Base-by-base conservation (phyloP, 1,140 invertebrate species). In the Nilaparvata lugens region DNA sequence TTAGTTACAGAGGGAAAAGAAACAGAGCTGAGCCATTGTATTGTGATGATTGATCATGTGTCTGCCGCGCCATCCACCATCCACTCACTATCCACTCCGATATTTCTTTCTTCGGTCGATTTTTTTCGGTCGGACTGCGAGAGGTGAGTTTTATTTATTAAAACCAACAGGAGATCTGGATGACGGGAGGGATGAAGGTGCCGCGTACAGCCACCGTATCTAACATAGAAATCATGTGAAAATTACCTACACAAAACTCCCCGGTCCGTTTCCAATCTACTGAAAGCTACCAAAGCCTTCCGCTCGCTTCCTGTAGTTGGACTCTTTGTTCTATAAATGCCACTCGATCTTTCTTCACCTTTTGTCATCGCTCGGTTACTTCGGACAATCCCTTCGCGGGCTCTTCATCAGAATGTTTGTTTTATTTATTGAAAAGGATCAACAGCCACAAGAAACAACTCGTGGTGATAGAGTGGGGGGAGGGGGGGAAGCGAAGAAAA, bases 211-310 rank as follows among this genome's bases (percentile, higher is more conserved):
- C 25, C 25, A 45, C 42, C 42, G 42, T 45, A 19, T 45, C 42
- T 45, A 45, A 45, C 42, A 45, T n/a, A 45, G 42, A 45, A 45
- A 45, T 45, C 42, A 45, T 45, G 42, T 45, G 42, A 45, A 45
- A 45, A 45, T 45, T 45, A 45, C 42, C 14, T 28, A 28, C 25
- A 45, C 42, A 45, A 19, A 45, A 45, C 19, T 19, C 42, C 19
- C 42, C 42, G 42, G 14, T 45, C 42, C 42, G 42, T 45, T 45
- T 45, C 42, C 42, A 45, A 45, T 45, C 42, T 45, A 45, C n/a
- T 19, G 7, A 28, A 28, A 28, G 25, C 25, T 7, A 28, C 25
- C 25, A 28, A 28, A 28, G 25, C 25, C 25, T 28, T 7, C 25
- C 25, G 25, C 7, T 7, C 25, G 25, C 42, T n/a, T 16, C n/a